A percentile compares a stretch with the other conserved stretches of the same genome.
These are phyloP conservation scores for Drosophila acutilabella DNA, from an alignment of 2,888 invertebrate species.

Conservation along the genomic window DNA sequence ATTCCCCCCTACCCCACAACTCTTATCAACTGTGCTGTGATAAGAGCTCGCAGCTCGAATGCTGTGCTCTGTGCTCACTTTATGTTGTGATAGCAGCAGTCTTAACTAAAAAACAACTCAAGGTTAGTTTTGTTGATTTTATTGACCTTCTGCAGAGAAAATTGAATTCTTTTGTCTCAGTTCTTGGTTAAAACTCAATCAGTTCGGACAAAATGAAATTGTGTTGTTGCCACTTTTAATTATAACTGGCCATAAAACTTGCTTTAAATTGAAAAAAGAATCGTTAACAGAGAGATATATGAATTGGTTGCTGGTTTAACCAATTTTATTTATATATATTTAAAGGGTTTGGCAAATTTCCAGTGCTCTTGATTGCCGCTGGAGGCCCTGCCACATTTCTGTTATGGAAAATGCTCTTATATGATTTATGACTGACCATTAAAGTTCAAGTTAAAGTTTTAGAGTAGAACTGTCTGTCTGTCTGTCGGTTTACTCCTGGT, in stretches of 20 bases:
- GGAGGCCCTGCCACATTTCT: constrained; percentile 36
- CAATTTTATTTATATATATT: not conserved
- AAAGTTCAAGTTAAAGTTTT: constrained; percentile 27
- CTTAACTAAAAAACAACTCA: not conserved
- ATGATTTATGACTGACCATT: constrained; percentile 56
- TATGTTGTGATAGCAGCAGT: not conserved
- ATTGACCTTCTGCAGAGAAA: not conserved
- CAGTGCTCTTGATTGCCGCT: constrained; percentile 40
- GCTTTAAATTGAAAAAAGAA: constrained; percentile 19
- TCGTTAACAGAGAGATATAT: constrained; percentile 46
- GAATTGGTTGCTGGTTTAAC: constrained; percentile 11
- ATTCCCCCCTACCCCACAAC: not conserved
- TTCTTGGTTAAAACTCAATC: not conserved
- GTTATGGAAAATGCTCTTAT: constrained; percentile 38
- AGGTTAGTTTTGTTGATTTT: too few species aligned
- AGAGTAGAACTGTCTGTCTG: constrained; percentile 26
- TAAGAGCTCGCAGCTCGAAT: constrained; percentile 23
- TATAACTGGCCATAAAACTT: constrained; percentile 24
- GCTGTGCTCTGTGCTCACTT: not conserved
- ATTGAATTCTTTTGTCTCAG: not conserved
- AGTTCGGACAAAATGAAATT: constrained; percentile 1
- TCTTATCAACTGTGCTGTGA: constrained; percentile 11
- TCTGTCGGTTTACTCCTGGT: constrained; percentile 23
- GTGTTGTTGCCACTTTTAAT: constrained; percentile 21
- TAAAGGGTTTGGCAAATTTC: constrained; percentile 29